These are phyloP conservation scores for Smittia sp. DNA, from an alignment of 2,888 invertebrate species.

Conservation along the genomic window DNA sequence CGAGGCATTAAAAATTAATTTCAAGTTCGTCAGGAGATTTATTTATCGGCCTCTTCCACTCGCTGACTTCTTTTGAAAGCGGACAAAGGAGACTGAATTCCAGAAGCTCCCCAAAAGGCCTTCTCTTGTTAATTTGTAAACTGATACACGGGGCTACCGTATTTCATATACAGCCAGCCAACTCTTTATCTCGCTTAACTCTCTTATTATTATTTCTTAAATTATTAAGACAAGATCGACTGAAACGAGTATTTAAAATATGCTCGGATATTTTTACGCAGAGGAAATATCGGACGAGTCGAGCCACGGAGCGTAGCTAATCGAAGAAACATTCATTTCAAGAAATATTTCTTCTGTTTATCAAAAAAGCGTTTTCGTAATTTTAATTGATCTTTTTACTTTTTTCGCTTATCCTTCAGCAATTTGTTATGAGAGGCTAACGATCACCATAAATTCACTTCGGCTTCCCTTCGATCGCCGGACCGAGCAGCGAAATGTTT, in stretches of 20 bases:
- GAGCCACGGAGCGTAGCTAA: conserved; percentile 15
- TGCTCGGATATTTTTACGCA: not conserved
- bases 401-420: conserved; percentile 28
- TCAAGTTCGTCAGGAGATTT: not conserved
- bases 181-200: conserved; percentile 11
- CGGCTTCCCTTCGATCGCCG: not conserved
- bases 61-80: not conserved
- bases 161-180: not conserved
- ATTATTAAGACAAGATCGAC: conserved; percentile 33
- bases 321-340: conserved; percentile 34
- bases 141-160: conserved; percentile 36
- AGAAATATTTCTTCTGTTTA: conserved; percentile 12
- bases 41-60: not conserved
- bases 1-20: conserved; percentile 11
- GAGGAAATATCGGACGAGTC: not conserved
- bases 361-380: conserved; percentile 27
- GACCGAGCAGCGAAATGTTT: not conserved
- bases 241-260: conserved; percentile 31
- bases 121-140: conserved; percentile 37
- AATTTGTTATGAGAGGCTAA: conserved; percentile 40
- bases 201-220: conserved; percentile 16
- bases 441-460: conserved; percentile 32
- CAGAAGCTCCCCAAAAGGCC: conserved; percentile 32
- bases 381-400: conserved; percentile 35
- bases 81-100: conserved; percentile 15